These are phyloP conservation scores for Sander lucioperca DNA, from an alignment of 2,113 vertebrate genomes.

Conservation along the genomic window DNA sequence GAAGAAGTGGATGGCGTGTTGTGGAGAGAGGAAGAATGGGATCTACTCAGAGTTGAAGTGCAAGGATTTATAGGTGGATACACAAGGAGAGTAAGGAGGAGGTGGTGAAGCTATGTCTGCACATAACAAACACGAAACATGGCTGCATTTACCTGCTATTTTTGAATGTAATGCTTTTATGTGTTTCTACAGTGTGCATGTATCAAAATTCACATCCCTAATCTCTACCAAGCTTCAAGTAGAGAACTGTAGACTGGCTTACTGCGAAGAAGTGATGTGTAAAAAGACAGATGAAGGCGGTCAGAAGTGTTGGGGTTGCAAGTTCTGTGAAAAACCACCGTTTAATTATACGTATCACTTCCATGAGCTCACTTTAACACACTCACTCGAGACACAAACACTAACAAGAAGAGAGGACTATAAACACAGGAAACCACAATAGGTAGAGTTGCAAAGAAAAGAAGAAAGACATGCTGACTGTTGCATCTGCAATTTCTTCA, in stretches of 20 bases:
- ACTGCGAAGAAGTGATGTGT: not conserved
- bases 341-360: constrained; percentile 16
- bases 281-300: not conserved
- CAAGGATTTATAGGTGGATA: not conserved
- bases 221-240: not conserved
- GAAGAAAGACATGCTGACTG: constrained; percentile 9
- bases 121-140: not conserved
- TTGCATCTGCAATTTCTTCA: constrained; percentile 44
- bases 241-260: not conserved
- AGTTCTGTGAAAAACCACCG: constrained; percentile 65
- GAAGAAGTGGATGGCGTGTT: constrained; percentile 16
- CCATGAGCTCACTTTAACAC: constrained; percentile 2
- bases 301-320: constrained; percentile 20
- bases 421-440: constrained; percentile 71
- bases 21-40: not conserved
- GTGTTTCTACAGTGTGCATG: not conserved
- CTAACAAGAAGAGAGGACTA: constrained; percentile 26
- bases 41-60: not conserved
- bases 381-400: constrained; percentile 26
- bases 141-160: not conserved
- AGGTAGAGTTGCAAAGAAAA: constrained; percentile 50
- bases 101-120: not conserved
- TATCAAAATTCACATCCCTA: not conserved
- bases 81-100: not conserved
- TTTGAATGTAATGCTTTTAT: not conserved